These are phyloP conservation scores for Oryzias melastigma DNA, from an alignment of 2,113 vertebrate species.

Conservation along the genomic window DNA sequence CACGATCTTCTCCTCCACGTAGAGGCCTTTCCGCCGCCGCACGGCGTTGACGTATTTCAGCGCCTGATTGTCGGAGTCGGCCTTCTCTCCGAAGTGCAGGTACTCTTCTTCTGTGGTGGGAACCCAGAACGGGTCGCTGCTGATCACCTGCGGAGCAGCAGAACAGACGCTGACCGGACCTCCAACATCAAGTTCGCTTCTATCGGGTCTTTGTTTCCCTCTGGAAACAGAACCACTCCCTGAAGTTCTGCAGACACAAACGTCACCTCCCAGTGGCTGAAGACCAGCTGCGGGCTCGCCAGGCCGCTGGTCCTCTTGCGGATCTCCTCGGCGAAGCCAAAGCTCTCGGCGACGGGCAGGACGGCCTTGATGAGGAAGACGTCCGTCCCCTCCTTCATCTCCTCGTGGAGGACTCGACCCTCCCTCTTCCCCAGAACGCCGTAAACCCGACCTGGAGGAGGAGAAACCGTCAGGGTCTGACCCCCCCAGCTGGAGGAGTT, in stretches of 20 bases:
- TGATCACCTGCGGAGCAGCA: constrained; percentile 79
- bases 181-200: too few relatives aligned
- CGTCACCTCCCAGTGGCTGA: constrained; percentile 99
- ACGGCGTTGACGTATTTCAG: constrained; percentile 94
- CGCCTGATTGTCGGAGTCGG: constrained; percentile 90
- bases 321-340: constrained; percentile 97
- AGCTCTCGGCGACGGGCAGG: constrained; percentile 96
- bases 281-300: constrained; percentile 95
- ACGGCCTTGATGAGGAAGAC: constrained; percentile 94
- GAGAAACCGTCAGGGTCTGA: neutral
- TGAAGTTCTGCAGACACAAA: too few relatives aligned
- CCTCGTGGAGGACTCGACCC: constrained; percentile 92
- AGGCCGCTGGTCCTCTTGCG: constrained; percentile 94
- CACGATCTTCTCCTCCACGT: constrained; percentile 94
- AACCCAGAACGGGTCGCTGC: constrained; percentile 94
- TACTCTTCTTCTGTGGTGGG: constrained; percentile 98
- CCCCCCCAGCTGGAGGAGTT: constrained; percentile 77
- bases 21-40: constrained; percentile 91
- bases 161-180: too few relatives aligned
- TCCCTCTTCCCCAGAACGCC: constrained; percentile 91
- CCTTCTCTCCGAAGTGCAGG: constrained; percentile 96
- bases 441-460: constrained; percentile 86
- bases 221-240: too few relatives aligned
- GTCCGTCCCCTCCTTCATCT: constrained; percentile 97
- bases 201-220: too few relatives aligned